Percentiles rank a stretch among this genome's conserved stretches.
These are phyloP conservation scores for Geodia barretti DNA, from an alignment of 37 sponge, comb jelly and placozoan genomes.

Conservation along the genomic window DNA sequence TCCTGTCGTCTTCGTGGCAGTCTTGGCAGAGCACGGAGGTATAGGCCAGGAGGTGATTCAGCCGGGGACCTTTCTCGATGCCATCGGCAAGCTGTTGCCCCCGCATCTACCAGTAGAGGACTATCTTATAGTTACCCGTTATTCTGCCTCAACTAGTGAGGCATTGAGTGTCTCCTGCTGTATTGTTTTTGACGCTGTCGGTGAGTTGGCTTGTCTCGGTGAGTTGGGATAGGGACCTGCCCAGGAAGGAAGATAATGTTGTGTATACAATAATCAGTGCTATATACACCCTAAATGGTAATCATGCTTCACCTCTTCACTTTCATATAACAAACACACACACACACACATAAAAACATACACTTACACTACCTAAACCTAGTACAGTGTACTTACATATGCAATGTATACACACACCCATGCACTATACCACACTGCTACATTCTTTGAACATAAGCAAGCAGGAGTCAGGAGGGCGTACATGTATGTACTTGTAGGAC, in stretches of 20 bases:
- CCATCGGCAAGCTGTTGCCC: slow-evolving; percentile 47
- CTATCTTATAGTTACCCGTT: slow-evolving; percentile 48
- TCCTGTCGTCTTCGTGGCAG: slow-evolving; percentile 32
- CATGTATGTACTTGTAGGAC: too few species aligned
- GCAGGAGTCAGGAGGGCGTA: not conserved
- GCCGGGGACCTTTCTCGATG: slow-evolving; percentile 24
- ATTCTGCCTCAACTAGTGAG: slow-evolving; percentile 28
- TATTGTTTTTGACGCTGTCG: slow-evolving; percentile 5
- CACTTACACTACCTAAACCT: not conserved
- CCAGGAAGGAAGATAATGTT: too few species aligned
- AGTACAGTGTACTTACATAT: not conserved
- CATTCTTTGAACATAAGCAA: not conserved
- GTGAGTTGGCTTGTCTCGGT: not conserved
- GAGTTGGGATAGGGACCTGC: slow-evolving; percentile 9
- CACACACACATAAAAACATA: not conserved
- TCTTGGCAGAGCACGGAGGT: slow-evolving; percentile 63
- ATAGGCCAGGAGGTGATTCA: slow-evolving; percentile 64
- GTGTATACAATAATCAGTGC: slow-evolving; percentile 1
- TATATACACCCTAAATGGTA: not conserved
- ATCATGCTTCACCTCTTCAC: too few species aligned
- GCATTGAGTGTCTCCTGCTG: slow-evolving; percentile 33
- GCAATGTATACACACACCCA: too few species aligned
- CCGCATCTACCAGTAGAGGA: slow-evolving; percentile 29
- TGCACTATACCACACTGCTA: too few species aligned
- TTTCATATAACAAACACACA: not conserved